Conservation (phyloP, 2,113 vertebrate species). For the Gavia stellata region DNA sequence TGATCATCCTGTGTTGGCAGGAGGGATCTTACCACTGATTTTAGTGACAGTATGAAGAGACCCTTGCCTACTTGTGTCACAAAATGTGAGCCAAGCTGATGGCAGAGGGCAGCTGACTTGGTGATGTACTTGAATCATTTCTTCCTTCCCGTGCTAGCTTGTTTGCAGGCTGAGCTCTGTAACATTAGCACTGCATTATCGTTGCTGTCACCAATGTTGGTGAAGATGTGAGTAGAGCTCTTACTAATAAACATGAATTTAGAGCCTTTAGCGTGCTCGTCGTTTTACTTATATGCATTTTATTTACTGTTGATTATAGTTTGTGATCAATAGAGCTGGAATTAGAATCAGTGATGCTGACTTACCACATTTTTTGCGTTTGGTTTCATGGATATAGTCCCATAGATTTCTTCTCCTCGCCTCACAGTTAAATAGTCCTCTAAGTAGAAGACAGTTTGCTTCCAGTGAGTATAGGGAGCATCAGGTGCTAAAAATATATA, state of each 20-base stretch:
- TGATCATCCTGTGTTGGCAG: not conserved
- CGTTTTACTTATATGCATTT: not conserved
- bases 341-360: not conserved
- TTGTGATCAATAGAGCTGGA: not conserved
- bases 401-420: constrained; percentile 91
- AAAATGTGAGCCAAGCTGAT: not conserved
- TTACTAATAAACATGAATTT: not conserved
- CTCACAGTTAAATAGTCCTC: constrained; percentile 95
- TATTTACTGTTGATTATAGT: not conserved
- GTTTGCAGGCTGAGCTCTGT: not conserved
- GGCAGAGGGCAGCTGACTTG: not conserved
- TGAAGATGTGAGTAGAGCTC: not conserved
- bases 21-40: not conserved
- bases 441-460: constrained; percentile 96
- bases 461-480: constrained; percentile 95
- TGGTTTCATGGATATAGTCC: constrained; percentile 91
- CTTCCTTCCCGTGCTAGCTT: not conserved
- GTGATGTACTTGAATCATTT: not conserved
- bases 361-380: constrained; percentile 96
- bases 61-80: not conserved
- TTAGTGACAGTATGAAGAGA: not conserved
- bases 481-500: constrained; percentile 82
- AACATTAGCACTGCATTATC: not conserved
- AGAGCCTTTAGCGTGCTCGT: not conserved
- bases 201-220: not conserved